These are phyloP conservation scores for Pitta sordida DNA, from an alignment of 2,113 vertebrate species.

Conservation along the genomic window DNA sequence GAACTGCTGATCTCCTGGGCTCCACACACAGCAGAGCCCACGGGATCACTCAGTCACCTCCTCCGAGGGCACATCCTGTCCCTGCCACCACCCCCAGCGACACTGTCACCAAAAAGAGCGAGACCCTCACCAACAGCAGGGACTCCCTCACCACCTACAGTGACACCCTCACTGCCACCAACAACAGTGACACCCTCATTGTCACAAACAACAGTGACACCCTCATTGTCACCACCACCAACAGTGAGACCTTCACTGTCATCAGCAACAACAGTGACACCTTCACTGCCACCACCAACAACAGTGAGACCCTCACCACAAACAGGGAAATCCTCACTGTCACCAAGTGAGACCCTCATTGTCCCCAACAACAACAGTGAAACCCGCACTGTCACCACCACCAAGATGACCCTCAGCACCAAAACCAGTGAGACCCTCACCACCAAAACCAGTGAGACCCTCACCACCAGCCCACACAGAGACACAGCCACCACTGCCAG, in stretches of 20 bases:
- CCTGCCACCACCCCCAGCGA: not conserved
- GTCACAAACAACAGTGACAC: not conserved
- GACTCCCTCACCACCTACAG: not conserved
- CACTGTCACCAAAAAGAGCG: fast-evolving
- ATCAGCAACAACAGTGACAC: not conserved
- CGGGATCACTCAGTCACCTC: not conserved
- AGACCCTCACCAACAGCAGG: not conserved
- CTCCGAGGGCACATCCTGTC: fast-evolving
- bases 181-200: not conserved
- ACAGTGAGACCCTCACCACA: not conserved
- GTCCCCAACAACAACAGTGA: too few relatives aligned
- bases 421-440: not conserved
- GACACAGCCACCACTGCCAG: not conserved
- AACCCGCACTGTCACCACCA: too few relatives aligned
- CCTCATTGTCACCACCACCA: not conserved
- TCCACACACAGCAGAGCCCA: not conserved
- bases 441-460: not conserved
- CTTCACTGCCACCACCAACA: not conserved
- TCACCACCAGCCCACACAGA: not conserved
- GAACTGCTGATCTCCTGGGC: constrained; percentile 42
- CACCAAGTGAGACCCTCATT: not conserved
- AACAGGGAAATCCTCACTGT: not conserved
- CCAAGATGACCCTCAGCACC: not conserved
- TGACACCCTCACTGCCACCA: not conserved
- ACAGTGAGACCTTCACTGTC: not conserved